Percentiles rank a stretch among this genome's conserved stretches.
These are phyloP conservation scores for Phortica magna DNA, from an alignment of 2,888 invertebrate genomes.

Conservation along the genomic window DNA sequence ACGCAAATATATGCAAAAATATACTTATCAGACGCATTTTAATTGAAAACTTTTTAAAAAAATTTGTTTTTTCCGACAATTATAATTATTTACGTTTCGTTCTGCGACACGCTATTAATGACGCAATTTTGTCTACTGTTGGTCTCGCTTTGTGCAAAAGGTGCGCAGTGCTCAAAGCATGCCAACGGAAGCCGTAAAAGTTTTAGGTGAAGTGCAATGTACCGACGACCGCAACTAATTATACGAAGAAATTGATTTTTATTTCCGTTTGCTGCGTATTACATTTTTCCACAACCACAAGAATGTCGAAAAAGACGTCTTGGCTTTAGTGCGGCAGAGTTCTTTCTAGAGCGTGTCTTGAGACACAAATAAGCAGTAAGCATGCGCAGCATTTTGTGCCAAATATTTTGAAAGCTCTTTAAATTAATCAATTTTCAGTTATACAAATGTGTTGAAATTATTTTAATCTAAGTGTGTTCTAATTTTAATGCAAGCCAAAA, in stretches of 20 bases:
- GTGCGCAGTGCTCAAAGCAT: background rate
- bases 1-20: constrained; percentile 46
- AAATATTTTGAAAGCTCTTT: too few species aligned
- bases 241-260: constrained; percentile 30
- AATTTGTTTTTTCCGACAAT: too few species aligned
- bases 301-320: too few species aligned
- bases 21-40: constrained; percentile 55
- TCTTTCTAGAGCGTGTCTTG: too few species aligned
- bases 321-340: too few species aligned
- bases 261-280: background rate
- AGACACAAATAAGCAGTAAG: too few species aligned
- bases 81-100: background rate
- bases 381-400: too few species aligned
- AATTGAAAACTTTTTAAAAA: background rate
- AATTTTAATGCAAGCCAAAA: too few species aligned
- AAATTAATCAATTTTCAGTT: too few species aligned
- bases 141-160: background rate
- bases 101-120: background rate
- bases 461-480: too few species aligned
- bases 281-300: constrained; percentile 11
- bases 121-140: background rate
- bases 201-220: constrained; percentile 66
- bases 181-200: constrained; percentile 54
- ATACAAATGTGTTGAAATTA: too few species aligned
- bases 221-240: constrained; percentile 39